Percentiles rank a stretch among this genome's conserved stretches.
These are phyloP conservation scores for Phoxinus phoxinus DNA, from an alignment of 2,113 vertebrate species.

Conservation along the genomic window DNA sequence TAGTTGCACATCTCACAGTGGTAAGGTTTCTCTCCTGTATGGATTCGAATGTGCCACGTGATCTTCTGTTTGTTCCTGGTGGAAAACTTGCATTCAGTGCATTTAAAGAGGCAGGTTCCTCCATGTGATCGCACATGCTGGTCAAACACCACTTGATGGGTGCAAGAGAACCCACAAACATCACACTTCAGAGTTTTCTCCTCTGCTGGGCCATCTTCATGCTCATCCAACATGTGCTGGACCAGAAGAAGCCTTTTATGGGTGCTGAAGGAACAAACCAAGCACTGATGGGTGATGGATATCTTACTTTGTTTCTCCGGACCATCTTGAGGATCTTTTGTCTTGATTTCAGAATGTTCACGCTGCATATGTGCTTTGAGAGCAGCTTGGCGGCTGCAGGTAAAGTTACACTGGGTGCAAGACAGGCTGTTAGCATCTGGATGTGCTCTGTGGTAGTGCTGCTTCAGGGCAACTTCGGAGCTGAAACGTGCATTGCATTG, in stretches of 20 bases:
- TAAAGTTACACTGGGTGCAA: conserved; percentile 81
- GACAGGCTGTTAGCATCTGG: conserved; percentile 64
- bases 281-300: conserved; percentile 85
- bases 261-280: conserved; percentile 84
- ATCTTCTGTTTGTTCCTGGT: conserved; percentile 97
- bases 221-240: conserved; percentile 83
- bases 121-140: conserved; percentile 93
- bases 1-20: conserved; percentile 90
- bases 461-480: conserved; percentile 87
- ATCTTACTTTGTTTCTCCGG: conserved; percentile 79
- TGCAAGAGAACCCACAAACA: conserved; percentile 85
- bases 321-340: conserved; percentile 67
- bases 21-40: conserved; percentile 97
- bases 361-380: conserved; percentile 82
- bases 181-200: conserved; percentile 82
- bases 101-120: conserved; percentile 89
- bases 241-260: conserved; percentile 83
- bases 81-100: conserved; percentile 88
- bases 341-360: conserved; percentile 72
- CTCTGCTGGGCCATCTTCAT: conserved; percentile 74
- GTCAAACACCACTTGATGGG: conserved; percentile 88
- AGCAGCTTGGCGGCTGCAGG: conserved; percentile 76
- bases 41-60: conserved; percentile 94
- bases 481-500: conserved; percentile 87
- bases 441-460: conserved; percentile 85